These are phyloP conservation scores for Tringa solitaria DNA, from an alignment of 2,113 vertebrate species.

Conservation along the genomic window DNA sequence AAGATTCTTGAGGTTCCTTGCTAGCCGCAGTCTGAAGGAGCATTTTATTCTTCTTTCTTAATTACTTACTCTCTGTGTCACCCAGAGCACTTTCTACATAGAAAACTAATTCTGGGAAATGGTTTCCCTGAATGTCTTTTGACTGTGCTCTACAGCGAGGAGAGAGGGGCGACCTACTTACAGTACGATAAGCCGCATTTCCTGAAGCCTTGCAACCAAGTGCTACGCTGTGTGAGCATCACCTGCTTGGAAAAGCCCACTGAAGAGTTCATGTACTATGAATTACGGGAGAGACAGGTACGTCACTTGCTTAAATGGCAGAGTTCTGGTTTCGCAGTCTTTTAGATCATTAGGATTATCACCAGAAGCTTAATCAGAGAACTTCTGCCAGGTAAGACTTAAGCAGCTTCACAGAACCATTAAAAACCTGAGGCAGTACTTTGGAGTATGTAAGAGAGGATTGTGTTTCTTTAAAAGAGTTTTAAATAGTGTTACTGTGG, in stretches of 20 bases:
- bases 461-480: not conserved
- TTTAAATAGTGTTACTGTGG: not conserved
- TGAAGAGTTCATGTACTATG: not conserved
- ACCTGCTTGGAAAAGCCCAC: not conserved
- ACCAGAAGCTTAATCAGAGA: not conserved
- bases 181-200: rapidly evolving
- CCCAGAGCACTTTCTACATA: not conserved
- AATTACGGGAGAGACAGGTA: not conserved
- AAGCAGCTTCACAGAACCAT: not conserved
- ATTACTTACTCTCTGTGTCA: not conserved
- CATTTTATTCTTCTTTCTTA: not conserved
- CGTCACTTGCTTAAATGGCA: not conserved
- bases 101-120: not conserved
- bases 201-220: not conserved
- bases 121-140: not conserved
- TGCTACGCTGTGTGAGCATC: rapidly evolving
- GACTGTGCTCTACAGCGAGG: not conserved
- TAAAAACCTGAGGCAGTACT: not conserved
- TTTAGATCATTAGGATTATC: not conserved
- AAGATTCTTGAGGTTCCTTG: not conserved
- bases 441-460: not conserved
- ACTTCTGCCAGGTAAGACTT: not conserved
- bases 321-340: not conserved
- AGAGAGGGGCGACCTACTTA: rapidly evolving
- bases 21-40: not conserved